Base-by-base conservation (phyloP, 2,113 vertebrate genomes). In the Turnix velox region DNA sequence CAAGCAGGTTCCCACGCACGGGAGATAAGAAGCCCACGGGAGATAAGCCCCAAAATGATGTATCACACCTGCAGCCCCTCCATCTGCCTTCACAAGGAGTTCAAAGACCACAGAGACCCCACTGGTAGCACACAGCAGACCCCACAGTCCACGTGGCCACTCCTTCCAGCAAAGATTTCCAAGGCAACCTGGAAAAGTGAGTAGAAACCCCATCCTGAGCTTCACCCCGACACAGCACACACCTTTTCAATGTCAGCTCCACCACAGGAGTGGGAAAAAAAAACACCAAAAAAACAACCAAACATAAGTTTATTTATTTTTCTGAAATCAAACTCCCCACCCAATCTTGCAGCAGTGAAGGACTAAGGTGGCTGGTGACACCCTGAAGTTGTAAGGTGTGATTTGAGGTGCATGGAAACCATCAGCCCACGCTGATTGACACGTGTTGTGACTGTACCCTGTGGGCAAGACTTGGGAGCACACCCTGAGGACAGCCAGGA, bases 371-470 rank as follows among this genome's bases (percentile, higher is more conserved):
- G 27, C 23, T 12, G 17, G 82, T 0, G 2, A 43, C 43, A 18
- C 10, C 39, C 42, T n/a, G 66, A 28, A 42, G 25, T 37, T 5
- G 7, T 0, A 3, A 40, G 23, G 48, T 7, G 59, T 4, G 39
- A 54, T 33, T 40, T 27, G 84, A 67, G 61, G 12, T 2, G 7
- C 10, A 0, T 0, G 33, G 59, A 58, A 72, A 66, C 78, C 84
- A 62, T 5, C 37, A 54, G 35, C 14, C 52, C 39, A 40, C 33
- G 10, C 23, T 9, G 15, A 61, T 5, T 4, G 12, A 10, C 23
- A 1, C 1, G 16, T 7, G 17, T 7, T 14, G 11, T 4, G 18
- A 20, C 2, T 0, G 0, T 39, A 43, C 28, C 25, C 10, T 5
- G 18, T 4, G 37, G 33, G 37, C 0, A 5, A 23, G 58, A 13